Base-by-base conservation (phyloP, 92 coral and sea anemone species). In the Palythoa grandiflora region DNA sequence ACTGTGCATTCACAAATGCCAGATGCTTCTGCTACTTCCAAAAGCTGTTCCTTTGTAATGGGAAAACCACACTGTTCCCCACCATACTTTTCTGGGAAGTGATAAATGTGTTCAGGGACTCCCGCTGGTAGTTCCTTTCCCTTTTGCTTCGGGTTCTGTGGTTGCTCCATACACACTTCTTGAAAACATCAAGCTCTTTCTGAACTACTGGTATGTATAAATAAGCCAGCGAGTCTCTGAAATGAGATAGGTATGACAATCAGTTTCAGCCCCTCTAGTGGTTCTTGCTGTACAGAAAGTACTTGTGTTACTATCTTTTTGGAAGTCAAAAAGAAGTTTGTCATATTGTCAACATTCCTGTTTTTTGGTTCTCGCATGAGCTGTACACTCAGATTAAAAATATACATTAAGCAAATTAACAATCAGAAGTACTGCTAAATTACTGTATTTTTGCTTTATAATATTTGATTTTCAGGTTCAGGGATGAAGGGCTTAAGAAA, bases 141-240 rank as follows among this genome's bases (percentile, higher is more conserved):
- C 50, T 75, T 89, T 38, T 84, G 92, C 11, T 75, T 89, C 86
- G 85, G 36, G 84, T 63, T 35, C 92, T 74, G 73, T 89, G 92
- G 44, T 83, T 84, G 47, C 75, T 91, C 89, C 91, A 88, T 3
- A 91, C 93, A 84, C 77, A 88, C 55, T 81, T 48, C 70, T 87
- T 91, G 39, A 91, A 91, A 1, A 91, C 21, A 59, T 91, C 93
- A 4, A 91, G 91, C 35, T 88, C 91, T 35, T 88, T 91, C 76
- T 88, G 93, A 15, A 87, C 55, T 2, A 87, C 83, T 15, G 93
- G 93, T 60, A 87, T 80, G 71, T 87, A 87, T 0, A 91, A 78
- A 78, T 83, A 88, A 50, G 93, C 93, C 57, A 88, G 79, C 35
- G 88, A 3, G 38, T 73, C 70, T 68, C 88, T 75, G 19, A 35